Percentiles rank a stretch among this genome's conserved stretches.
Conservation (phyloP, 30 jellyfish, hydroid and myxozoan species). For the Aurelia aurita complex sp. Pacific region DNA sequence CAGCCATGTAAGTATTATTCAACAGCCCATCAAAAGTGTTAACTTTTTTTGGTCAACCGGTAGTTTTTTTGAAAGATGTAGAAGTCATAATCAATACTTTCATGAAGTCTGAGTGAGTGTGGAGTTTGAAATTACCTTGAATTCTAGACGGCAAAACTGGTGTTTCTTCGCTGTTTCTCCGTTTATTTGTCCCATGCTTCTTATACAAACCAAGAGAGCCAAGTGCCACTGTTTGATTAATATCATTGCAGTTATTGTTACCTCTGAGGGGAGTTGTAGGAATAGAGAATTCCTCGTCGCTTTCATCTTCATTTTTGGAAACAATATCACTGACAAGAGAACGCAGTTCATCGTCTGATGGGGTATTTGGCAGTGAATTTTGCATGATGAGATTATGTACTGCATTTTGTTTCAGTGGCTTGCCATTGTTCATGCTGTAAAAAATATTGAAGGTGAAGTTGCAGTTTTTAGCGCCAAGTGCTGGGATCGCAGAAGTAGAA, state of each 20-base stretch:
- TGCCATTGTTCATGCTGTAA: background rate
- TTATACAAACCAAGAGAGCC: background rate
- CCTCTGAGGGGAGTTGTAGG: slow-evolving; percentile 33
- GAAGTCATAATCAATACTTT: too few relatives aligned
- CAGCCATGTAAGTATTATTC: too few relatives aligned
- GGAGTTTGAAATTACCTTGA: background rate
- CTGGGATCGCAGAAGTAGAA: too few relatives aligned
- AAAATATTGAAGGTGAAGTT: too few relatives aligned
- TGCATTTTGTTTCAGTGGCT: background rate
- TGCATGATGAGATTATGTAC: background rate
- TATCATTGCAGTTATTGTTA: background rate
- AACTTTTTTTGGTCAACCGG: too few relatives aligned
- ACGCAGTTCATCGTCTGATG: slow-evolving; percentile 39
- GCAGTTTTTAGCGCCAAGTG: too few relatives aligned
- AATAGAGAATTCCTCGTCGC: slow-evolving; percentile 53
- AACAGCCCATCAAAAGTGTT: too few relatives aligned
- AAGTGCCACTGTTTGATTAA: background rate
- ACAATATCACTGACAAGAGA: slow-evolving; percentile 9
- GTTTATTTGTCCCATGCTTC: background rate
- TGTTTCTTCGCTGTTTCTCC: background rate
- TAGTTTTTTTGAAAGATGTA: too few relatives aligned
- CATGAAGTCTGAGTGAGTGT: too few relatives aligned
- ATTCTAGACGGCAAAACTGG: slow-evolving; percentile 2
- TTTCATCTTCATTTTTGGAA: background rate
- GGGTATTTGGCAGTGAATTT: slow-evolving; percentile 7